A percentile compares a stretch with the other conserved stretches of the same genome.
These are phyloP conservation scores for Pseudoatta argentina DNA, from an alignment of 1,140 invertebrate genomes.

Conservation along the genomic window DNA sequence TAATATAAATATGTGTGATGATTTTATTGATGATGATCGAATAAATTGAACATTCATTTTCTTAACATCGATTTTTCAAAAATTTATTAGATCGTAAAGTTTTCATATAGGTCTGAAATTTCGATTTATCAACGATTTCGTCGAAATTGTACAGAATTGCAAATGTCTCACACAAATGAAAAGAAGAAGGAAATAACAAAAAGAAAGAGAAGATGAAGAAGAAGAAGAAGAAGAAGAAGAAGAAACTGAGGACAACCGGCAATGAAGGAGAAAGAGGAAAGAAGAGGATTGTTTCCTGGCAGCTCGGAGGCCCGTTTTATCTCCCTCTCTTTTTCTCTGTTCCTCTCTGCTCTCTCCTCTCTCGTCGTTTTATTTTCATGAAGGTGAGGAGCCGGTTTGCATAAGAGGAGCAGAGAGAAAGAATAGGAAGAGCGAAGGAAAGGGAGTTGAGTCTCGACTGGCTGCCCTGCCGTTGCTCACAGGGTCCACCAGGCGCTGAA, in stretches of 20 bases:
- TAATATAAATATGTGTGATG: not conserved
- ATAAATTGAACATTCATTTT: not conserved
- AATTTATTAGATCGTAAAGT: not conserved
- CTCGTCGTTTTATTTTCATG: slow-evolving; percentile 74
- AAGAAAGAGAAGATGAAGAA: not conserved
- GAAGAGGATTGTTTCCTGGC: slow-evolving; percentile 78
- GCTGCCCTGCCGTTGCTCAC: slow-evolving; percentile 62
- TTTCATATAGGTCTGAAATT: not conserved
- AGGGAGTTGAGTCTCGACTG: slow-evolving; percentile 48
- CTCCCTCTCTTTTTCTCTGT: slow-evolving; percentile 24
- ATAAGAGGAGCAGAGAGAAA: slow-evolving; percentile 67
- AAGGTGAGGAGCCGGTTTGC: slow-evolving; percentile 74
- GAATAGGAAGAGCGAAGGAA: slow-evolving; percentile 19
- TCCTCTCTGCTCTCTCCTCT: slow-evolving; percentile 40
- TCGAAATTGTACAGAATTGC: slow-evolving; percentile 72
- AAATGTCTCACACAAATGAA: slow-evolving; percentile 68
- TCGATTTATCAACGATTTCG: slow-evolving; percentile 68
- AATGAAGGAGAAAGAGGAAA: slow-evolving; percentile 61
- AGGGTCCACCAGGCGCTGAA: slow-evolving; percentile 50
- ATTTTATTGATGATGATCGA: slow-evolving; percentile 7
- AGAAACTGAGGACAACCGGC: slow-evolving; percentile 63
- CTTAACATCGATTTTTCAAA: not conserved
- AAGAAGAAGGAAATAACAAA: not conserved
- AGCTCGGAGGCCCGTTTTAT: slow-evolving; percentile 66
- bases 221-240: slow-evolving; percentile 65